Conservation (phyloP, 2,797 vertebrate species). For the Gallinago nigripennis region DNA sequence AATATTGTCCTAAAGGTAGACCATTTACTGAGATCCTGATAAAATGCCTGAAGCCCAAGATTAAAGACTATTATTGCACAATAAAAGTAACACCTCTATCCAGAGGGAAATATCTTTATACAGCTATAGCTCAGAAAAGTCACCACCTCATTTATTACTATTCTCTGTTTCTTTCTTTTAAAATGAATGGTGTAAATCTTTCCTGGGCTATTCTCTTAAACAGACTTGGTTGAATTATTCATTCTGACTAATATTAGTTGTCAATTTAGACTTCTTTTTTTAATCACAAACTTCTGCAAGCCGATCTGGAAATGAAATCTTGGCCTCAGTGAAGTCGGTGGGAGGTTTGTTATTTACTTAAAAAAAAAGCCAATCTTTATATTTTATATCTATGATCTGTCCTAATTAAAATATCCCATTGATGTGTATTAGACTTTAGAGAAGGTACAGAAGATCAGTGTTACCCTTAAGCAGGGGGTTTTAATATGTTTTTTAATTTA, state of each 20-base stretch:
- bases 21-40: slow-evolving; percentile 34
- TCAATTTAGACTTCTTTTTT: not conserved
- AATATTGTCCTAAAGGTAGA: slow-evolving; percentile 51
- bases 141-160: slow-evolving; percentile 36
- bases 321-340: not conserved
- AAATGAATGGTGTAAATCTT: slow-evolving; percentile 35
- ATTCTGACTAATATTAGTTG: slow-evolving; percentile 36
- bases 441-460: not conserved
- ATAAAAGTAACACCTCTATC: slow-evolving; percentile 53
- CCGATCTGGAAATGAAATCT: not conserved
- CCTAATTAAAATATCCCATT: not conserved
- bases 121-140: slow-evolving; percentile 31
- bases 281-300: not conserved
- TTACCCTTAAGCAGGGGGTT: not conserved
- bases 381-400: not conserved
- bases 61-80: slow-evolving; percentile 36
- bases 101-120: slow-evolving; percentile 46
- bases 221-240: slow-evolving; percentile 17
- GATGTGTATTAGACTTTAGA: not conserved
- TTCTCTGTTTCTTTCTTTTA: slow-evolving; percentile 26
- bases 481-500: not conserved
- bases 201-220: not conserved
- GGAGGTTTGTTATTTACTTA: not conserved
- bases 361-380: not conserved
- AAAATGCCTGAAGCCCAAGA: slow-evolving; percentile 40